Evolutionary conservation across 2,113 vertebrate genomes (phyloP), one percentile per base, ranked within the genome.

Genomic region (Eulacestoma nigropectus): DNA sequence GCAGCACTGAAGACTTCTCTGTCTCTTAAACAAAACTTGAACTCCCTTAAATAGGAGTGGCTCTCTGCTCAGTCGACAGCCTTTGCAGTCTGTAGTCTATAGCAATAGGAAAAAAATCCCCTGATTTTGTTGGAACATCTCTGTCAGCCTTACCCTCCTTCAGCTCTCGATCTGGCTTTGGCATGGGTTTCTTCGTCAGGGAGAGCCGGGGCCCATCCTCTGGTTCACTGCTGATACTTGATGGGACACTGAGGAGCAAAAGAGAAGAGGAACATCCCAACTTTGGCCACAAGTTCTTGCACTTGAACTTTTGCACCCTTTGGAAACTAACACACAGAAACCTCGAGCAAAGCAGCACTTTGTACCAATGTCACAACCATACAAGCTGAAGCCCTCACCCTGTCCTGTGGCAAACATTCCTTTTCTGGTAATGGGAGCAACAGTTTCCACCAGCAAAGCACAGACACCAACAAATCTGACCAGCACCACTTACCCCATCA

Each of bases 131-230:
- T 62, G 44, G n/a, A 70, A 56, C 4, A 23, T 12, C 13, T 88
- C 52, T 7, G 63, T 30, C 55, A 56, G 26, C 89, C 97, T 95
- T 94, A 99, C 99, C 99, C 80, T 99, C 99, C 94, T 96, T 98
- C 22, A 98, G 91, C 16, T 98, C 98, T 89, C 98, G 97, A 21
- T 96, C 94, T 73, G 93, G 60, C 70, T 96, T 97, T 35, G 86
- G 86, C 50, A 56, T 74, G 29, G 67, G 97, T 91, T 98, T 99
- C 96, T 98, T 99, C 72, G 98, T 97, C 50, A 98, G 92, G 33
- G 98, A 98, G 46, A 96, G 78, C 68, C 96, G 95, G 30, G 98
- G 97, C 53, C 98, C 98, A 44, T 99, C 98, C 77, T 98, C 97
- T 69, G 97, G 97, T 89, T 98, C 98, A 50, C 97, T 97, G 9